Evolutionary conservation across 2,113 vertebrate genomes (phyloP).

Genomic region (Pholis gunnellus): DNA sequence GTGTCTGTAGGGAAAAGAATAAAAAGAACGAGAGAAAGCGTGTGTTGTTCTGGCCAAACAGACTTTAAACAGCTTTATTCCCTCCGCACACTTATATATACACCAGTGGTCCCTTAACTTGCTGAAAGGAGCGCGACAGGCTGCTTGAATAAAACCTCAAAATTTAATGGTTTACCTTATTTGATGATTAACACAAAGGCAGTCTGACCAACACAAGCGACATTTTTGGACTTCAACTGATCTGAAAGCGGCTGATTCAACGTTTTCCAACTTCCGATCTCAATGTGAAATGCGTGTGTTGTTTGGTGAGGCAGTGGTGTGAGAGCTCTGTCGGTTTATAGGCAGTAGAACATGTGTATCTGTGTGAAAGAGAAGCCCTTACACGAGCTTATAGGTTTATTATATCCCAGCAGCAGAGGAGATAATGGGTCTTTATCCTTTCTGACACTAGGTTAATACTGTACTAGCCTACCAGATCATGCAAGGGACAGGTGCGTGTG

Average conservation of each 20-base stretch:
- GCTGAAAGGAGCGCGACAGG: neutral
- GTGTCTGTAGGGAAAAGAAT: constrained; percentile 42
- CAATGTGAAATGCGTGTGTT: neutral
- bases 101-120: constrained; percentile 10
- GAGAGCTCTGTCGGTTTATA: constrained; percentile 3
- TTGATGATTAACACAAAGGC: constrained; percentile 39
- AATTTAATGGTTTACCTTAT: constrained; percentile 39
- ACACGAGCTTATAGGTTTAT: constrained; percentile 46
- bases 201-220: neutral
- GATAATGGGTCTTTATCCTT: constrained; percentile 73
- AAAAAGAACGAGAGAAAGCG: constrained; percentile 25
- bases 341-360: constrained; percentile 16
- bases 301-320: neutral
- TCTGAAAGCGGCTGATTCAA: constrained; percentile 19
- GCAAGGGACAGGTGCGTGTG: constrained; percentile 50
- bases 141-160: constrained; percentile 29
- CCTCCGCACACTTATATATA: constrained; percentile 23
- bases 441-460: constrained; percentile 74
- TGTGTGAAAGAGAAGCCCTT: constrained; percentile 1
- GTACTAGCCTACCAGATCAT: constrained; percentile 72
- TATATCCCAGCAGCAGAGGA: constrained; percentile 49
- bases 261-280: constrained; percentile 3
- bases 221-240: neutral
- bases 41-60: constrained; percentile 57
- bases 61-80: constrained; percentile 41